phyloP scores from a whole-genome alignment of 2,888 invertebrate genomes.

The Trisateles emortualis region DNA sequence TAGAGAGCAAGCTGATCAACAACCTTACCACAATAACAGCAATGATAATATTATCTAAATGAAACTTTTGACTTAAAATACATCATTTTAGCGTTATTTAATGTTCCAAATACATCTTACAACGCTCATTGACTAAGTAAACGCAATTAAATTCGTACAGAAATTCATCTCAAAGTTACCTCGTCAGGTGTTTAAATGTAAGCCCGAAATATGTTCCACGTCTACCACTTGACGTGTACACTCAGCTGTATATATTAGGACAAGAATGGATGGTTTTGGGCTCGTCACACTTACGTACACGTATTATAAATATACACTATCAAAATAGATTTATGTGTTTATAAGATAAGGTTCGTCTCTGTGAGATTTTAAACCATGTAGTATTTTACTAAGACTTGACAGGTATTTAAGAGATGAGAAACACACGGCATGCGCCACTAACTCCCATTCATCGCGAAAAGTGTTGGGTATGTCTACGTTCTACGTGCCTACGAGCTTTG shows the following conservation, averaged over 20 bases:
- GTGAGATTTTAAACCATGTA: slow-evolving; percentile 29
- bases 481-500: slow-evolving; percentile 40
- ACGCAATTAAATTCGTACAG: slow-evolving; percentile 1
- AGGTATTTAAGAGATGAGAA: slow-evolving; percentile 40
- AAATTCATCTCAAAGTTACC: background rate
- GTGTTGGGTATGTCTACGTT: slow-evolving; percentile 21
- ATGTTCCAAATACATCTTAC: background rate
- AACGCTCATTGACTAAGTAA: background rate
- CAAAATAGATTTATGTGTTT: slow-evolving; percentile 3
- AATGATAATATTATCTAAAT: too few species aligned
- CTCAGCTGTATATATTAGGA: slow-evolving; percentile 26
- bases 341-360: slow-evolving; percentile 7
- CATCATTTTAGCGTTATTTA: too few species aligned
- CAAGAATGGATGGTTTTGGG: slow-evolving; percentile 15
- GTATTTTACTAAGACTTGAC: slow-evolving; percentile 38
- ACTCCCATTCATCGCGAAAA: slow-evolving; percentile 29
- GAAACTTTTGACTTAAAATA: too few species aligned
- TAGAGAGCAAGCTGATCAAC: too few species aligned
- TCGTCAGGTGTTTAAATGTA: slow-evolving; percentile 3
- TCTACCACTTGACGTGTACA: slow-evolving; percentile 28
- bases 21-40: too few species aligned
- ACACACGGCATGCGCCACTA: slow-evolving; percentile 27
- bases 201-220: slow-evolving; percentile 23
- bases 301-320: slow-evolving; percentile 33
- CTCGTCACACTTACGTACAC: slow-evolving; percentile 2